Evolutionary conservation across 1,140 invertebrate genomes (phyloP).

Genomic region (Dendroctonus valens): DNA sequence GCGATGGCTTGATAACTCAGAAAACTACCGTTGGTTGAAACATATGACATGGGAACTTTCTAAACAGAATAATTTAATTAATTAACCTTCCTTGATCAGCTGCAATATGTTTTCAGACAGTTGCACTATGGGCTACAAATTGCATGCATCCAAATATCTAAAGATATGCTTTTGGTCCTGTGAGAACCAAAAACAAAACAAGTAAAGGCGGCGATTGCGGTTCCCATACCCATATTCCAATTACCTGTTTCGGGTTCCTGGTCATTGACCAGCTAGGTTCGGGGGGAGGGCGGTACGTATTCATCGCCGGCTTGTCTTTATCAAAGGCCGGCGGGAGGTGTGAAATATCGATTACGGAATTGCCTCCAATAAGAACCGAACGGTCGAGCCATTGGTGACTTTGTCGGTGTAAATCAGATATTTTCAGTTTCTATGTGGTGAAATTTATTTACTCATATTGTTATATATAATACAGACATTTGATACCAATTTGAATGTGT

Average conservation of each 20-base stretch:
- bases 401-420: slow-evolving; percentile 19
- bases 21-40: too few relatives aligned
- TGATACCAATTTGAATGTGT: too few relatives aligned
- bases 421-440: not conserved
- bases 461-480: too few relatives aligned
- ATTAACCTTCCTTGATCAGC: too few relatives aligned
- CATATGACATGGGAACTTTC: too few relatives aligned
- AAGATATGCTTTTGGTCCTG: too few relatives aligned
- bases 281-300: slow-evolving; percentile 4
- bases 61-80: too few relatives aligned
- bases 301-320: slow-evolving; percentile 12
- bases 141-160: too few relatives aligned
- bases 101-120: too few relatives aligned
- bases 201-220: slow-evolving; percentile 1
- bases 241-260: slow-evolving; percentile 25
- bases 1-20: too few relatives aligned
- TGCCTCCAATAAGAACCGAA: slow-evolving; percentile 26
- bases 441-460: too few relatives aligned
- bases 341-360: slow-evolving; percentile 29
- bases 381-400: slow-evolving; percentile 18
- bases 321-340: slow-evolving; percentile 30
- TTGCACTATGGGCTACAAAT: too few relatives aligned
- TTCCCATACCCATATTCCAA: slow-evolving; percentile 17
- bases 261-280: slow-evolving; percentile 13
- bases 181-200: slow-evolving; percentile 14